phyloP scores from a whole-genome alignment of 2,113 vertebrate species.

The Phylloscopus trochilus region DNA sequence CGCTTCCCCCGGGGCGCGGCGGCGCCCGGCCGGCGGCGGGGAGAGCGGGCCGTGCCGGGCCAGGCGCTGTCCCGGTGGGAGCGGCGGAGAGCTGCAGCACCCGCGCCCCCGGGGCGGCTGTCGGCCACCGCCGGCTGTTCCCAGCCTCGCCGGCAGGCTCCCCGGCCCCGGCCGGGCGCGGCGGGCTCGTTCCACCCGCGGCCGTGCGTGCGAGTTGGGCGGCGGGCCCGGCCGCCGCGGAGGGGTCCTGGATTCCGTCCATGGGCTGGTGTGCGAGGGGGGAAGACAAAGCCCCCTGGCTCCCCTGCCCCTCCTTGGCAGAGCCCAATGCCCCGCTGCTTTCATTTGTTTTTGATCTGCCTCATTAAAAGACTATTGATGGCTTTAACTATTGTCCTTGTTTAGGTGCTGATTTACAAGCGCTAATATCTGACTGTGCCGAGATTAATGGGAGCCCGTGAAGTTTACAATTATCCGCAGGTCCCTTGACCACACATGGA shows the following conservation, averaged over 20 bases:
- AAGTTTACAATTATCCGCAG: constrained; percentile 84
- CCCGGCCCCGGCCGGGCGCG: too few relatives aligned
- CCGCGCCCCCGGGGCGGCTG: background rate
- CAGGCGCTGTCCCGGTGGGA: background rate
- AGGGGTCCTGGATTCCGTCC: constrained; percentile 54
- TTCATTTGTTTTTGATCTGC: constrained; percentile 90
- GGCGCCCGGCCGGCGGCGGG: background rate
- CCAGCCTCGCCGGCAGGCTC: background rate
- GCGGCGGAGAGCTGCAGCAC: background rate
- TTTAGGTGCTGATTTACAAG: constrained; percentile 88
- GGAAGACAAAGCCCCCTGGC: constrained; percentile 71
- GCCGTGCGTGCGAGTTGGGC: background rate
- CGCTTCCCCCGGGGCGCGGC: background rate
- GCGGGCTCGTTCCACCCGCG: background rate
- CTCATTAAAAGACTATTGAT: constrained; percentile 90
- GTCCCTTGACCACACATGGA: constrained; percentile 85
- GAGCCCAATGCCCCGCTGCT: constrained; percentile 78
- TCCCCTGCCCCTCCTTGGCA: constrained; percentile 70
- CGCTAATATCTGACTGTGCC: constrained; percentile 84
- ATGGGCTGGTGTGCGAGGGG: constrained; percentile 47
- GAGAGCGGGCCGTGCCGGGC: background rate
- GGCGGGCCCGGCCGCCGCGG: constrained; percentile 34
- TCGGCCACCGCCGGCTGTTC: background rate
- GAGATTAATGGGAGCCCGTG: constrained; percentile 83
- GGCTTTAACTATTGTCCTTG: constrained; percentile 86